Percentiles rank a stretch among this genome's conserved stretches.
These are phyloP conservation scores for Symphodus melops DNA, from an alignment of 2,113 vertebrate species.

Conservation along the genomic window DNA sequence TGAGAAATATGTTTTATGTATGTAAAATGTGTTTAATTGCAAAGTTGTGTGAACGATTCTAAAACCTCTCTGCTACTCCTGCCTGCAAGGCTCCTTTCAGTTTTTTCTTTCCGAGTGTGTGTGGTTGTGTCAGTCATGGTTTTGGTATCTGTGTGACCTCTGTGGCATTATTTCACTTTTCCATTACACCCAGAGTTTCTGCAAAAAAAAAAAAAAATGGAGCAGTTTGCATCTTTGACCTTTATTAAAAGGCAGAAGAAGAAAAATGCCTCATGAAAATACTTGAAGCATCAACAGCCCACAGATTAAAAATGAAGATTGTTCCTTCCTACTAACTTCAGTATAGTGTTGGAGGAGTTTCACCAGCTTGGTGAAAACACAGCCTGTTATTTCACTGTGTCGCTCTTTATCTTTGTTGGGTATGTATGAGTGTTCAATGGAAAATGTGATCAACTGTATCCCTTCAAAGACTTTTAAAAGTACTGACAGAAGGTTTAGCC, in stretches of 20 bases:
- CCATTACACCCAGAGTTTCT: conserved; percentile 36
- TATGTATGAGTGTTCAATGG: conserved; percentile 16
- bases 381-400: background rate
- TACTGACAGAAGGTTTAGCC: background rate
- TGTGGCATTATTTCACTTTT: conserved; percentile 44
- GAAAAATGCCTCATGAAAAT: background rate
- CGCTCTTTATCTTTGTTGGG: conserved; percentile 11
- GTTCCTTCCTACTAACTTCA: background rate
- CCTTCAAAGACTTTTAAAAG: conserved; percentile 25
- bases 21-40: conserved; percentile 14
- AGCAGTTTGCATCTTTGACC: conserved; percentile 28
- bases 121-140: background rate
- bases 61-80: conserved; percentile 16
- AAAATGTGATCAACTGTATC: conserved; percentile 35
- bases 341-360: background rate
- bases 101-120: conserved; percentile 34
- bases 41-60: conserved; percentile 29
- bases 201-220: background rate
- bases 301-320: background rate
- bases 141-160: conserved; percentile 21
- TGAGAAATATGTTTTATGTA: no score
- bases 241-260: conserved; percentile 20
- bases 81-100: conserved; percentile 26
- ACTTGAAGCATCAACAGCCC: background rate
- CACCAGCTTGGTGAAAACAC: conserved; percentile 20